Evolutionary conservation across 2,113 vertebrate species (phyloP).

Genomic region (Macrotus californicus): DNA sequence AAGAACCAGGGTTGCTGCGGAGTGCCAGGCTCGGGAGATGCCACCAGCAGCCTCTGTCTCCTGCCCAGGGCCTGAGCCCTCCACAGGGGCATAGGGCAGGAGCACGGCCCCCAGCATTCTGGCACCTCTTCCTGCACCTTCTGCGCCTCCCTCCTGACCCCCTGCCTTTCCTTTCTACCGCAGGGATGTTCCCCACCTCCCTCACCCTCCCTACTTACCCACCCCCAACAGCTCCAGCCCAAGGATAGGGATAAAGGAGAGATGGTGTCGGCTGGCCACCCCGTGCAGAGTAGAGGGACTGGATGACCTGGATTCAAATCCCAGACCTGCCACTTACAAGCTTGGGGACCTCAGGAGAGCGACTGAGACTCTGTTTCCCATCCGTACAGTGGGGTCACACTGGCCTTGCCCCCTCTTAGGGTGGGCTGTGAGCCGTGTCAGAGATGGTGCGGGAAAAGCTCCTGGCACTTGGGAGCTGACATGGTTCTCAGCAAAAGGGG

Average conservation of each 20-base stretch:
- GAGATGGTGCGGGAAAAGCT: accelerated
- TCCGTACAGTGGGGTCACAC: accelerated
- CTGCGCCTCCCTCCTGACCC: neutral
- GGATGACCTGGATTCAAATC: neutral
- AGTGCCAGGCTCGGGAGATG: neutral
- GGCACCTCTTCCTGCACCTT: neutral
- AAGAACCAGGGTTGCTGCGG: neutral
- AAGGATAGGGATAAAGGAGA: accelerated
- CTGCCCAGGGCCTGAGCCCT: neutral
- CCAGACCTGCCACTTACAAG: neutral
- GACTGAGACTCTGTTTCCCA: neutral
- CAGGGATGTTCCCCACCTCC: neutral
- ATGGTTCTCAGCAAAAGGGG: neutral
- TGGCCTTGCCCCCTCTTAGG: accelerated
- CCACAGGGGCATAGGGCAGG: neutral
- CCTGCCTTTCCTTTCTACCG: neutral
- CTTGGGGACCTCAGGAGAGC: neutral
- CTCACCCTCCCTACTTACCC: neutral
- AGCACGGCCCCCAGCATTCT: neutral
- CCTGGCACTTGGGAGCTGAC: neutral
- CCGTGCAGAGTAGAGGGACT: accelerated
- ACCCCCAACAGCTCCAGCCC: neutral
- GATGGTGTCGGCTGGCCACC: accelerated
- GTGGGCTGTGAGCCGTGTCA: neutral
- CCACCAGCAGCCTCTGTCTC: neutral